phyloP scores from a whole-genome alignment of 2,113 vertebrate genomes.

The Australoheros scitulus region DNA sequence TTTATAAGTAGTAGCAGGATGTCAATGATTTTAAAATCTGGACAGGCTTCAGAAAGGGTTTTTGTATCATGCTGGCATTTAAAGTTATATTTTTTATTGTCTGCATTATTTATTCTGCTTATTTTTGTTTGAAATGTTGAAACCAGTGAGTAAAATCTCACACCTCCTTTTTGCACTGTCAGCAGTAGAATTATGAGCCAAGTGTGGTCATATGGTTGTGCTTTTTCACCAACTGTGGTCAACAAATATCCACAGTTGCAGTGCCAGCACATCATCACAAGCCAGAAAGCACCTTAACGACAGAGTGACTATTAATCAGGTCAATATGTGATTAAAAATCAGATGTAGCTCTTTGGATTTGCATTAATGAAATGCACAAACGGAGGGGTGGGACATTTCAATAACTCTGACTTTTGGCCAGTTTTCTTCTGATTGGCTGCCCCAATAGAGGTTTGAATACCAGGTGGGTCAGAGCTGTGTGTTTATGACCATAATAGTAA shows the following conservation, averaged over 20 bases:
- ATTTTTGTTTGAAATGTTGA: not conserved
- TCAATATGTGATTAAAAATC: not conserved
- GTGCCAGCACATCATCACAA: slow-evolving; percentile 5
- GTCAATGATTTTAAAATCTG: not conserved
- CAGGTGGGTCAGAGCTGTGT: not conserved
- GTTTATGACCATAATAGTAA: not conserved
- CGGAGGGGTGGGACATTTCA: not conserved
- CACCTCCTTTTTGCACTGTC: slow-evolving; percentile 22
- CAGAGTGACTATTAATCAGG: slow-evolving; percentile 10
- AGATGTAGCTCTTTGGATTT: not conserved
- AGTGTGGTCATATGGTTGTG: slow-evolving; percentile 22
- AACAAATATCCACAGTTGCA: not conserved
- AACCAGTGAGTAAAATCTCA: not conserved
- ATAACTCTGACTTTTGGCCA: not conserved
- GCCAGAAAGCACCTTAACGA: not conserved
- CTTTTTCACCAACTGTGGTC: slow-evolving; percentile 19
- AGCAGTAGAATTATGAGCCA: slow-evolving; percentile 26
- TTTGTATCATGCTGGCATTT: not conserved
- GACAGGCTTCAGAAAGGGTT: not conserved
- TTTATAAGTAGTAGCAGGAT: not conserved
- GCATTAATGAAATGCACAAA: not conserved
- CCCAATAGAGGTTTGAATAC: not conserved
- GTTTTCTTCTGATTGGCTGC: too few relatives aligned
- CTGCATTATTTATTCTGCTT: slow-evolving; percentile 18
- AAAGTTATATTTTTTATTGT: not conserved